Evolutionary conservation across 92 coral and sea anemone species (phyloP).

Genomic region (Parazoanthus swiftii): DNA sequence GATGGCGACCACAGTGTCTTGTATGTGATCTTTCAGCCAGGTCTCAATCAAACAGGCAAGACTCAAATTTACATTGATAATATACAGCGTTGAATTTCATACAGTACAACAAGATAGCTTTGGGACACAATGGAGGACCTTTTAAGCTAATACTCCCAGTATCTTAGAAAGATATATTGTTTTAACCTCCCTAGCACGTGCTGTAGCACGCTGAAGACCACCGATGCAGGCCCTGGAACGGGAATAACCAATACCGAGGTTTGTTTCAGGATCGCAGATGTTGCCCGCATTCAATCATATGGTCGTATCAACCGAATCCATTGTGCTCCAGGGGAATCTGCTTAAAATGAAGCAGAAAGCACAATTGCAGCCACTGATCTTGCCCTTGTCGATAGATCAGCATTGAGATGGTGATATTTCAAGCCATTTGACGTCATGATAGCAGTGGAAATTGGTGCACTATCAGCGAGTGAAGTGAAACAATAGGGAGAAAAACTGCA

Average conservation of each 20-base stretch:
- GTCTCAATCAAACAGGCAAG: too few species aligned
- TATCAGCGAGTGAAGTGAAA: slow-evolving; percentile 50
- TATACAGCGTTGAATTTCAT: too few species aligned
- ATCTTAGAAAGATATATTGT: too few species aligned
- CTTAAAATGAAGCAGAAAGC: slow-evolving; percentile 30
- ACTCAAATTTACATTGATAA: too few species aligned
- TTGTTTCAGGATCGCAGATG: slow-evolving; percentile 31
- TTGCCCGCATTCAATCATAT: slow-evolving; percentile 27
- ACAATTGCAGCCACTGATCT: slow-evolving; percentile 21
- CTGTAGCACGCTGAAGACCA: slow-evolving; percentile 28
- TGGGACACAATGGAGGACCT: too few species aligned
- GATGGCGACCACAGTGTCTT: too few species aligned
- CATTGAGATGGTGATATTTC: slow-evolving; percentile 50
- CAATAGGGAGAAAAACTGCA: slow-evolving; percentile 51
- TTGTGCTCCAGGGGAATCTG: slow-evolving; percentile 36
- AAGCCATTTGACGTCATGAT: slow-evolving; percentile 24
- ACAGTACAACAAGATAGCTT: too few species aligned
- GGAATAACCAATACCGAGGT: slow-evolving; percentile 37
- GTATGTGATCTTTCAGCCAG: too few species aligned
- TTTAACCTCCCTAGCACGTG: background rate
- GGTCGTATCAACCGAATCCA: slow-evolving; percentile 24
- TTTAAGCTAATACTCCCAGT: too few species aligned
- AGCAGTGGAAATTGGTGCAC: slow-evolving; percentile 41
- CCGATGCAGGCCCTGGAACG: slow-evolving; percentile 43
- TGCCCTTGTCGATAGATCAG: slow-evolving; percentile 54